Evolutionary conservation across 2,797 vertebrate species (phyloP).

Genomic region (Forpus xanthops): DNA sequence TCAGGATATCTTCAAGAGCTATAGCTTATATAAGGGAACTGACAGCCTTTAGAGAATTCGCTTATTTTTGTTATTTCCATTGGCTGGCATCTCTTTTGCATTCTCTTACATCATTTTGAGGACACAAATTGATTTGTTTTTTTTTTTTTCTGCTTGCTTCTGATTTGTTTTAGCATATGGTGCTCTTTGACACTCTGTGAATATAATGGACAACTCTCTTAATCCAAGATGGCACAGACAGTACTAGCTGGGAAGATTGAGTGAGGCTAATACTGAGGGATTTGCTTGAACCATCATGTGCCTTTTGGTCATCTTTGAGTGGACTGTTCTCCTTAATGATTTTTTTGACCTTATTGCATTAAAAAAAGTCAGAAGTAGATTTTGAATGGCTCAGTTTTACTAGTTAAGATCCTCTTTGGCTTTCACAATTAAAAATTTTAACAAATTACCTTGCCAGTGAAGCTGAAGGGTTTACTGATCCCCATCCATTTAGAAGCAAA

Average conservation of each 20-base stretch:
- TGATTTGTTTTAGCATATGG: neutral
- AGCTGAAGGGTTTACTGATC: neutral
- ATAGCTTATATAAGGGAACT: neutral
- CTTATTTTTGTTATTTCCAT: neutral
- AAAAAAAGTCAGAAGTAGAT: neutral
- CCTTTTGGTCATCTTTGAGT: neutral
- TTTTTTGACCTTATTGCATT: neutral
- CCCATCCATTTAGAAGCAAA: neutral
- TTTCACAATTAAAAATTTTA: neutral
- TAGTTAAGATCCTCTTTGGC: neutral
- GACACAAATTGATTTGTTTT: neutral
- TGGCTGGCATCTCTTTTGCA: neutral
- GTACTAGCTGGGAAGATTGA: neutral
- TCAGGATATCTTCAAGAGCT: neutral
- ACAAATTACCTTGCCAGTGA: neutral
- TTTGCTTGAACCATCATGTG: neutral
- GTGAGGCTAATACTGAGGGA: neutral
- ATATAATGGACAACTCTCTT: neutral
- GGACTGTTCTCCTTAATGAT: neutral
- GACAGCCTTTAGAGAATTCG: neutral
- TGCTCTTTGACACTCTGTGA: neutral
- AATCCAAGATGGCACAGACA: neutral
- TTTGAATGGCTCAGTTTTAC: neutral
- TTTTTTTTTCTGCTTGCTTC: neutral
- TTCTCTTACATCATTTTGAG: neutral